Evolutionary conservation across 2,797 vertebrate genomes (phyloP).

Genomic region (Sebastes matsubarae): DNA sequence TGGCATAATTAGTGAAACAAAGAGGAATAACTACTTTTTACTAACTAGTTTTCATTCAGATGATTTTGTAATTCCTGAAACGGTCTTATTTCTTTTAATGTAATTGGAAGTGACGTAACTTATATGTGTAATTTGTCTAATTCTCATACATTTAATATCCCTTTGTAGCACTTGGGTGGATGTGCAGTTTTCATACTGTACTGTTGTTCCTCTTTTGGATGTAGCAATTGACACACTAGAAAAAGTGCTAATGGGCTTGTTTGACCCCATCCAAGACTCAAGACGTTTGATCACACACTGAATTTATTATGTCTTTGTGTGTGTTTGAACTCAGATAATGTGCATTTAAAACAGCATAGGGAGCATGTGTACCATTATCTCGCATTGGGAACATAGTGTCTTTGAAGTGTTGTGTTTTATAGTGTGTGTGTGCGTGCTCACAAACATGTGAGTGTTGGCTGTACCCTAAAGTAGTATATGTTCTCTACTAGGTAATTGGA

Average conservation of each 20-base stretch:
- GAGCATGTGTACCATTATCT: conserved; percentile 47
- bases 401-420: conserved; percentile 64
- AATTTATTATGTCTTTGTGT: conserved; percentile 25
- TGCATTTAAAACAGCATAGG: conserved; percentile 60
- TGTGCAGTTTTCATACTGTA: neutral
- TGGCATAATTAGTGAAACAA: neutral
- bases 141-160: neutral
- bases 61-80: neutral
- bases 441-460: conserved; percentile 45
- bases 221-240: neutral
- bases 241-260: conserved; percentile 29
- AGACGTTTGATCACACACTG: conserved; percentile 28
- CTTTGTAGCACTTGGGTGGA: neutral
- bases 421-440: conserved; percentile 18
- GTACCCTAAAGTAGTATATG: conserved; percentile 74
- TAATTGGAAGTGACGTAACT: neutral
- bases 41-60: neutral
- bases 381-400: conserved; percentile 45
- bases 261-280: conserved; percentile 25
- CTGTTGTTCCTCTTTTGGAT: neutral
- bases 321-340: conserved; percentile 33
- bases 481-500: conserved; percentile 77
- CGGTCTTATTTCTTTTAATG: neutral
- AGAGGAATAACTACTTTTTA: neutral
- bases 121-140: neutral